These are phyloP conservation scores for Cliona cf. orientalis DNA, from an alignment of 37 sponge, comb jelly and placozoan genomes.

Conservation along the genomic window DNA sequence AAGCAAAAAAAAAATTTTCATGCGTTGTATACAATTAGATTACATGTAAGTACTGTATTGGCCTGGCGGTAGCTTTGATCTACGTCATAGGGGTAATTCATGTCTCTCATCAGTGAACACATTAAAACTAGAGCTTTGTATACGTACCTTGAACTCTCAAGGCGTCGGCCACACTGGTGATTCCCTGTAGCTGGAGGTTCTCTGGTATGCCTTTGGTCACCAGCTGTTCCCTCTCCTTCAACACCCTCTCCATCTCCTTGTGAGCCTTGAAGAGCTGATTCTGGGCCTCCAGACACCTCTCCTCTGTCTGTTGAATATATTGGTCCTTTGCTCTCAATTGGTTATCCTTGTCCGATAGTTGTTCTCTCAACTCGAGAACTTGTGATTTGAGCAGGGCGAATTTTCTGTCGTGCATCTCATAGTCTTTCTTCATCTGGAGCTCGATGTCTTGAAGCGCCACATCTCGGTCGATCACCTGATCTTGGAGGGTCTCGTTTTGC, in stretches of 20 bases:
- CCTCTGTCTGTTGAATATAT: conserved; percentile 45
- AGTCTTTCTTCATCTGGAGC: conserved; percentile 55
- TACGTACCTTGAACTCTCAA: conserved; percentile 36
- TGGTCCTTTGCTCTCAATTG: conserved; percentile 20
- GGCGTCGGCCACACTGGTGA: conserved; percentile 19
- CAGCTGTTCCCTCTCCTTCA: conserved; percentile 32
- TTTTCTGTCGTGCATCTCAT: conserved; percentile 38
- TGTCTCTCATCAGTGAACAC: background rate
- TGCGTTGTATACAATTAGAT: too few relatives aligned
- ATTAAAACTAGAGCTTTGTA: too few relatives aligned
- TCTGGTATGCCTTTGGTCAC: conserved; percentile 24
- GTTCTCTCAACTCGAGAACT: conserved; percentile 32
- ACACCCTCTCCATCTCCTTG: conserved; percentile 47
- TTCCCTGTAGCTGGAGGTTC: conserved; percentile 4
- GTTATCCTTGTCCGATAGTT: conserved; percentile 24
- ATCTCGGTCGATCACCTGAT: conserved; percentile 61
- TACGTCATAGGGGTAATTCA: background rate
- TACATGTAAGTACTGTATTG: too few relatives aligned
- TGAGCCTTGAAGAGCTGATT: conserved; percentile 16
- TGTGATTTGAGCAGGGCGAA: conserved; percentile 31
- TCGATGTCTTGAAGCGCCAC: conserved; percentile 61
- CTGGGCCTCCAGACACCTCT: conserved; percentile 15
- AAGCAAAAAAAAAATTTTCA: too few relatives aligned
- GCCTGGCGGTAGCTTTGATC: too few relatives aligned
- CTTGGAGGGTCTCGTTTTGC: conserved; percentile 45